Base-by-base conservation (phyloP, 2,113 vertebrate species). In the Platanista minor region DNA sequence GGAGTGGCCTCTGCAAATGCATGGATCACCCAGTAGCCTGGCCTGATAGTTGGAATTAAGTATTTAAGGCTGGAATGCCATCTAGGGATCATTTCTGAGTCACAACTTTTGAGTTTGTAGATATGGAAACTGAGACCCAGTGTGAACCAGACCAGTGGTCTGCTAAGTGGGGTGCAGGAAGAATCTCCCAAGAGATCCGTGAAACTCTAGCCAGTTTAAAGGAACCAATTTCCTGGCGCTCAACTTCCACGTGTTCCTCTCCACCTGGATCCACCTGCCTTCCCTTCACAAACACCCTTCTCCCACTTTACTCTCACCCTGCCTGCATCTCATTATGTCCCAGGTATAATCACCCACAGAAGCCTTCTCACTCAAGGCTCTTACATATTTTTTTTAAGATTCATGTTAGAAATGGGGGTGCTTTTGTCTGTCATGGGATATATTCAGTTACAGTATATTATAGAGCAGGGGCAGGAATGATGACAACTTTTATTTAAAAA, bases 221-320 rank as follows among this genome's bases (percentile, higher is more conserved):
- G n/a, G 49, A 33, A 5, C 21, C 21, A 0, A 0, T 39, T 36
- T 54, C 49, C 64, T 18, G 9, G 3, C 1, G 4, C 57, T 88
- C 41, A 1, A 1, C 31, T 4, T n/a, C 52, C 27, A 3, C 4
- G 7, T 8, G 15, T 52, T 64, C 36, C 0, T 14, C 71, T 64
- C 41, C 21, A 5, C 3, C 21, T 17, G 57, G n/a, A 23, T 25
- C 64, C 33, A 25, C 67, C 95, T 57, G 33, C 33, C 12, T 7
- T 39, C 62, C 43, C 20, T 43, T n/a, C 52, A 18, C 36, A 27
- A 1, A 9, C 10, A 4, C 43, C 46, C 27, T 52, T 21, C 36
- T 82, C 33, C 36, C 64, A 29, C 15, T n/a, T n/a, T 4, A 21
- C 33, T 71, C 33, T 9, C 11, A 2, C 1, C 5, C 5, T 17